Conservation (phyloP, 2,113 vertebrate genomes). For the Octodon degus region DNA sequence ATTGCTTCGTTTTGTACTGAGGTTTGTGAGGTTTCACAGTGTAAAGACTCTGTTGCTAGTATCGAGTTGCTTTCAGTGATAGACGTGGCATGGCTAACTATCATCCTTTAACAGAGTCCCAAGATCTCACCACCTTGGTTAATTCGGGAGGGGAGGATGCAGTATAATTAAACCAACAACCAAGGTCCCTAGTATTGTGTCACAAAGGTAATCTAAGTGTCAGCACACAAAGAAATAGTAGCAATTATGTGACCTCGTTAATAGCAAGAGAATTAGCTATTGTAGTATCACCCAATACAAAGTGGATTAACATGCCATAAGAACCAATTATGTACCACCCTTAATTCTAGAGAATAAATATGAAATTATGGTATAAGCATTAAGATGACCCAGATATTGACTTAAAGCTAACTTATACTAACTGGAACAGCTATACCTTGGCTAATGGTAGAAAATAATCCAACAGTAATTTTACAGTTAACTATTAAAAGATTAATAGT, state of each 20-base stretch:
- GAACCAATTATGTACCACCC: neutral
- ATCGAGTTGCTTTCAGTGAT: neutral
- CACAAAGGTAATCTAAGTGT: neutral
- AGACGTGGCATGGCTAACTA: neutral
- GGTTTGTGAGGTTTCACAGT: neutral
- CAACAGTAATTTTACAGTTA: neutral
- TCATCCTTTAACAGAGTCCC: neutral
- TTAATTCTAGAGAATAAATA: too few relatives aligned
- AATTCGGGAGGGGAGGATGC: neutral
- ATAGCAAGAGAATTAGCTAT: neutral
- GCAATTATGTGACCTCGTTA: neutral
- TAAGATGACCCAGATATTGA: neutral
- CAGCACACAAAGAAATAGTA: neutral
- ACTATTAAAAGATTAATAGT: neutral
- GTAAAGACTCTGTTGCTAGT: neutral
- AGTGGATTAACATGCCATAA: neutral
- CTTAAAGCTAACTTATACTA: neutral
- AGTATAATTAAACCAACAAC: neutral
- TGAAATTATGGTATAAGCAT: too few relatives aligned
- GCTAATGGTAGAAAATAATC: neutral
- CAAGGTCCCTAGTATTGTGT: neutral
- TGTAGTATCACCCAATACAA: neutral
- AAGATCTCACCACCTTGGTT: neutral
- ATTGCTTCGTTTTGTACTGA: neutral
- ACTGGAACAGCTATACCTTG: neutral